Evolutionary conservation across 2,888 invertebrate genomes (phyloP), one percentile per base, ranked within the genome.

Genomic region (Cybosia mesomella): DNA sequence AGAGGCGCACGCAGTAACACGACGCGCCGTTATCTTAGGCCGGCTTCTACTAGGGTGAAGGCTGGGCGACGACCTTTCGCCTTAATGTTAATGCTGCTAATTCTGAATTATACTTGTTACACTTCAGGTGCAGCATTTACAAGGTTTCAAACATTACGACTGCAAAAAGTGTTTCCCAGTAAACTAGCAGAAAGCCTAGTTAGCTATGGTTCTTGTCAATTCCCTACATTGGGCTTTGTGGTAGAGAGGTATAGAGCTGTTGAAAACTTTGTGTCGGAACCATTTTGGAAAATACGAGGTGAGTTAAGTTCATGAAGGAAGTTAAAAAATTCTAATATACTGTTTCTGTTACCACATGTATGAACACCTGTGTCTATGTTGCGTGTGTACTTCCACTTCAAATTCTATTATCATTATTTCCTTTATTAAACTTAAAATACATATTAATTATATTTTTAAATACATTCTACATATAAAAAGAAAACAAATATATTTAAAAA

Each of bases 201-300:
- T 60, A 99, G 99, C 90, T 99, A 99, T 89, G 99, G 99, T 2
- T 99, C 98, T 70, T 99, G 99, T 87, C 99, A 99, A 92, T 99
- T 99, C 90, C 99, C 99, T 8, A 99, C 99, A 0, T 95, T 99
- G n/a, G 99, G 99, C 1, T 99, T 99, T 96, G 99, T 99, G n/a
- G 99, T 99, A 0, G 99, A 99, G 90, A 96, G 99, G 64, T 99
- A 98, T 88, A 97, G 98, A 86, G 98, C 98, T 32, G 97, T 98
- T 60, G 97, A 98, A 88, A 97, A 96, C 74, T 99, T 99, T 92
- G 96, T 99, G 11, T 95, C 98, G 0, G 99, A 99, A 92, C 96
- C 96, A 7, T 99, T 99, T 94, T 99, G 99, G 99, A 99, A 98
- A 91, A 96, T 99, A 60, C 97, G 96, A 96, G 97, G 98, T 97